A percentile compares a stretch with the other conserved stretches of the same genome.
These are phyloP conservation scores for Pterostichus niger DNA, from an alignment of 2,888 invertebrate species.

Conservation along the genomic window DNA sequence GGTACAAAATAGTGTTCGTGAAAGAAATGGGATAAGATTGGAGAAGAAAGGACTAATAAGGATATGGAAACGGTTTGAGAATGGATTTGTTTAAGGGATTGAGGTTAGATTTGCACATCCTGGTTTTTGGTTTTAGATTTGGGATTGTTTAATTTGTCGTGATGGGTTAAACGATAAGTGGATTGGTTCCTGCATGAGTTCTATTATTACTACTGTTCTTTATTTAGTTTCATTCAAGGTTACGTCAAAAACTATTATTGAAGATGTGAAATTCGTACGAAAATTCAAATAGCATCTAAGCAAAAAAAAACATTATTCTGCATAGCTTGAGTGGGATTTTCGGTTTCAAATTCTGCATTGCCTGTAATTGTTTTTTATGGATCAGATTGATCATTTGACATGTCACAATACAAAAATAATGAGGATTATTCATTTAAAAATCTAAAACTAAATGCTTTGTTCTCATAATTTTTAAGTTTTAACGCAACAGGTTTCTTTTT, in stretches of 20 bases:
- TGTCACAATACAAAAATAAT: no score
- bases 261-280: background rate
- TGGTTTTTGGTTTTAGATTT: constrained; percentile 47
- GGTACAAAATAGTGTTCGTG: constrained; percentile 48
- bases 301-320: no score
- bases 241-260: constrained; percentile 8
- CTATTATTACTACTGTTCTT: background rate
- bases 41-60: constrained; percentile 47
- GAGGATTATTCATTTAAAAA: no score
- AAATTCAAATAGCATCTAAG: background rate
- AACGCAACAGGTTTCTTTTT: no score
- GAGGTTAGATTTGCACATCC: constrained; percentile 59
- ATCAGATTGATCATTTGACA: no score
- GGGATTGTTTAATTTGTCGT: constrained; percentile 3
- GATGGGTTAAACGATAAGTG: constrained; percentile 18
- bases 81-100: constrained; percentile 21
- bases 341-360: no score
- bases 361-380: no score
- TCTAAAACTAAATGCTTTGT: no score
- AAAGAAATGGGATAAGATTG: constrained; percentile 16
- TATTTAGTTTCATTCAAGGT: background rate
- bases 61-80: background rate
- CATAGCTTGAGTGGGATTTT: no score
- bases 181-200: background rate
- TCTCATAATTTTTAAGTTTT: no score